Percentiles rank a stretch among this genome's conserved stretches.
phyloP scores from a whole-genome alignment of 2,797 vertebrate species.

The Gobio occitaniae region DNA sequence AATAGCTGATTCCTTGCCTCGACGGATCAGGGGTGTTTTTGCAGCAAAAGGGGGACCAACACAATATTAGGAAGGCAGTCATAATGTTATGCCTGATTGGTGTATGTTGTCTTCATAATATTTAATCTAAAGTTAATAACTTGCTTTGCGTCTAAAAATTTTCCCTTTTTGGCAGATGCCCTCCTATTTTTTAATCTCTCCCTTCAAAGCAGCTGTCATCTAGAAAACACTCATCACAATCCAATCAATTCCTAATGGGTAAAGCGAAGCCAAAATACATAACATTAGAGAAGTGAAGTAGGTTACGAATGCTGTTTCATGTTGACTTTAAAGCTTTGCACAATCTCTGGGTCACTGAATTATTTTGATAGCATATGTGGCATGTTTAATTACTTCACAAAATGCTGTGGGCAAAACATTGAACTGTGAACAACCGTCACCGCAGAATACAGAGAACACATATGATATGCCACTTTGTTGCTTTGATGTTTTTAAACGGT shows the following conservation, averaged over 20 bases:
- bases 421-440: background rate
- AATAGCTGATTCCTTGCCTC: too few species aligned
- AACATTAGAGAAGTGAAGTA: background rate
- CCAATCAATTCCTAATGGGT: background rate
- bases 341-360: slow-evolving; percentile 28
- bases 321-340: slow-evolving; percentile 24
- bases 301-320: slow-evolving; percentile 9
- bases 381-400: slow-evolving; percentile 16
- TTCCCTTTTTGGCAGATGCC: background rate
- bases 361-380: slow-evolving; percentile 19
- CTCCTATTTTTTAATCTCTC: background rate
- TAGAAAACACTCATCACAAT: background rate
- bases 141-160: background rate
- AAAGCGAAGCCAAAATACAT: background rate
- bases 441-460: background rate
- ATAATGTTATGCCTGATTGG: too few species aligned
- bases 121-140: background rate
- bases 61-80: too few species aligned
- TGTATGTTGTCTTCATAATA: background rate
- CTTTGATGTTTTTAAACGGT: slow-evolving; percentile 14
- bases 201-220: background rate
- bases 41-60: too few species aligned
- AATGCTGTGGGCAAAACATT: slow-evolving; percentile 10
- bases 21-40: too few species aligned
- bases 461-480: slow-evolving; percentile 2